These are phyloP conservation scores for Leuciscus idus DNA, from an alignment of 2,113 vertebrate genomes.

Conservation along the genomic window DNA sequence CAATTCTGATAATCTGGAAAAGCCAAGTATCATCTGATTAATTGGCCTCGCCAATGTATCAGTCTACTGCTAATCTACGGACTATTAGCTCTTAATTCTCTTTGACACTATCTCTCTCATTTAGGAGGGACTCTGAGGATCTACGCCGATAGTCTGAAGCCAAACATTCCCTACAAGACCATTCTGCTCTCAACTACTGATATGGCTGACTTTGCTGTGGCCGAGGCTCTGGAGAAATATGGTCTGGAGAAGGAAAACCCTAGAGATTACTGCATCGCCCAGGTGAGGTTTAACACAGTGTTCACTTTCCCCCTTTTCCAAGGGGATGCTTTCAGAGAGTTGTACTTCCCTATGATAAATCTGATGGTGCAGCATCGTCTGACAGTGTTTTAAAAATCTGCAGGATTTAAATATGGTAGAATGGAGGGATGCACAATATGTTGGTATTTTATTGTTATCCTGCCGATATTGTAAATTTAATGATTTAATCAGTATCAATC, in stretches of 20 bases:
- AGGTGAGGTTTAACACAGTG: constrained; percentile 73
- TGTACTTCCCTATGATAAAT: neutral
- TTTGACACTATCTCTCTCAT: neutral
- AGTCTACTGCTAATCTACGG: neutral
- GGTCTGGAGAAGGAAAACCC: constrained; percentile 96
- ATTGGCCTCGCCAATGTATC: neutral
- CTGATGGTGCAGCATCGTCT: neutral
- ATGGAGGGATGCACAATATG: neutral
- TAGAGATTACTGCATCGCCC: constrained; percentile 93
- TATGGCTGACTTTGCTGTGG: constrained; percentile 92
- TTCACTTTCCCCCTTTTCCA: neutral
- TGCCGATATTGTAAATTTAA: too few species aligned
- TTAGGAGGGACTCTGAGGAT: constrained; percentile 94
- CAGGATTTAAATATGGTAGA: neutral
- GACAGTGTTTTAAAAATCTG: neutral
- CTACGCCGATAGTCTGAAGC: constrained; percentile 95
- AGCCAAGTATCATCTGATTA: constrained; percentile 2
- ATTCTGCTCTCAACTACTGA: constrained; percentile 95
- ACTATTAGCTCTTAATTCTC: neutral
- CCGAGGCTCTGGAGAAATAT: constrained; percentile 96
- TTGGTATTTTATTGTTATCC: neutral
- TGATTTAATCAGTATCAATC: too few species aligned
- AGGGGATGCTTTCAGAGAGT: neutral
- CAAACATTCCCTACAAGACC: constrained; percentile 98
- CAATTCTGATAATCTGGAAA: neutral